phyloP scores from a whole-genome alignment of 2,113 vertebrate genomes.

The Orthonyx spaldingii region DNA sequence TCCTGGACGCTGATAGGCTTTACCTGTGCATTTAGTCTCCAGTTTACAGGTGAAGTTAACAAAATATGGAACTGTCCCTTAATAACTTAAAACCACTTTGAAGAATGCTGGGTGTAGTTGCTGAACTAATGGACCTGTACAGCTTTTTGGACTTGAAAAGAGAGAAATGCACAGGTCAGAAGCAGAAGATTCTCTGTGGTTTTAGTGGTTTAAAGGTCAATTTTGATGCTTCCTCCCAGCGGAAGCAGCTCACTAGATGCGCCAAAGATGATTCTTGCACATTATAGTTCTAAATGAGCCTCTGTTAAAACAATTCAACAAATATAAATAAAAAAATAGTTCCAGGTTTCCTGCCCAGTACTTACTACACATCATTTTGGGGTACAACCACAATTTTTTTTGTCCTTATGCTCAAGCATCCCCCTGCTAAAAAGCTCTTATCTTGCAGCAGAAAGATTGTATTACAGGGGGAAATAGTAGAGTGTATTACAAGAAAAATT shows the following conservation, averaged over 20 bases:
- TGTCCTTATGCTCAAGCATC: background rate
- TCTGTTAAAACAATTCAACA: background rate
- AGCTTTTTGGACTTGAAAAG: background rate
- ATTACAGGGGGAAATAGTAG: background rate
- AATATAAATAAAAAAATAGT: background rate
- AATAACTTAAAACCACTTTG: background rate
- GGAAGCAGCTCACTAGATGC: background rate
- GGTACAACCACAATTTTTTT: background rate
- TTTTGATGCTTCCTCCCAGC: background rate
- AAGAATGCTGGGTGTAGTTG: background rate
- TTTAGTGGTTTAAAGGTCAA: background rate
- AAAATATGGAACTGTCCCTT: background rate
- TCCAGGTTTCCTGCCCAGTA: background rate
- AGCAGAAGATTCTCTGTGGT: background rate
- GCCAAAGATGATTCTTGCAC: background rate
- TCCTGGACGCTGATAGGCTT: background rate
- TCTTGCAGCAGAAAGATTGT: background rate
- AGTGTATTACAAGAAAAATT: background rate
- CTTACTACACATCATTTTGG: background rate
- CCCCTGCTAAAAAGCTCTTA: background rate
- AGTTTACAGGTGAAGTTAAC: background rate
- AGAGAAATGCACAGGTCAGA: background rate
- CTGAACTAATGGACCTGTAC: background rate
- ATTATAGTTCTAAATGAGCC: background rate
- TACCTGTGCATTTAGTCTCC: background rate